Conservation (phyloP, 2,888 invertebrate genomes). For the Tipula lateralis region DNA sequence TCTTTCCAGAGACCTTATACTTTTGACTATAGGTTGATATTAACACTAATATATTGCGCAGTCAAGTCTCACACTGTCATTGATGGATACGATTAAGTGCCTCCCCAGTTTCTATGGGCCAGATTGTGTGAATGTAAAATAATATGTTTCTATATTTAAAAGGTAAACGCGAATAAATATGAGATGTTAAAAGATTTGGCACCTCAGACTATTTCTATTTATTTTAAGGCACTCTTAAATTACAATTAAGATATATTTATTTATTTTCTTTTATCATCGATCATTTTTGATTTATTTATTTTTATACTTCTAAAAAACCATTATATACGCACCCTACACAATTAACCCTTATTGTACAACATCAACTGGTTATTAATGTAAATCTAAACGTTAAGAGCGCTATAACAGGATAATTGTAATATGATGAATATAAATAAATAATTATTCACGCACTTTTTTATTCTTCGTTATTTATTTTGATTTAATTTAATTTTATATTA, state of each 20-base stretch:
- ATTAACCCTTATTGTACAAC: not conserved
- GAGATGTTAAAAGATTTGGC: too few relatives aligned
- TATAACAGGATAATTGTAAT: not conserved
- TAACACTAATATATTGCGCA: too few relatives aligned
- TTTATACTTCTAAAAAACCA: not conserved
- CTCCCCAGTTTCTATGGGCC: too few relatives aligned
- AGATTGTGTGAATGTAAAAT: too few relatives aligned
- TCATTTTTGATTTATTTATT: not conserved
- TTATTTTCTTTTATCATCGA: not conserved
- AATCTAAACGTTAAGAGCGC: not conserved
- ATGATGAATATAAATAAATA: not conserved
- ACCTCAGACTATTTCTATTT: too few relatives aligned
- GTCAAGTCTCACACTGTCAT: too few relatives aligned
- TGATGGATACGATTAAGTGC: too few relatives aligned
- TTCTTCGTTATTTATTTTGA: not conserved
- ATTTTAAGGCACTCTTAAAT: not conserved
- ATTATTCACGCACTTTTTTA: constrained; percentile 1
- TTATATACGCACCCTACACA: not conserved
- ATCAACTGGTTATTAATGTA: not conserved
- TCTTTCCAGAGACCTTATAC: too few relatives aligned
- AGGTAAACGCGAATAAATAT: too few relatives aligned
- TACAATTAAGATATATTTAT: not conserved
- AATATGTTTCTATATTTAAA: too few relatives aligned
- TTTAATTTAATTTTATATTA: not conserved
- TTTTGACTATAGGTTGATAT: too few relatives aligned